These are phyloP conservation scores for Thyatira batis DNA, from an alignment of 2,888 invertebrate species.

Conservation along the genomic window DNA sequence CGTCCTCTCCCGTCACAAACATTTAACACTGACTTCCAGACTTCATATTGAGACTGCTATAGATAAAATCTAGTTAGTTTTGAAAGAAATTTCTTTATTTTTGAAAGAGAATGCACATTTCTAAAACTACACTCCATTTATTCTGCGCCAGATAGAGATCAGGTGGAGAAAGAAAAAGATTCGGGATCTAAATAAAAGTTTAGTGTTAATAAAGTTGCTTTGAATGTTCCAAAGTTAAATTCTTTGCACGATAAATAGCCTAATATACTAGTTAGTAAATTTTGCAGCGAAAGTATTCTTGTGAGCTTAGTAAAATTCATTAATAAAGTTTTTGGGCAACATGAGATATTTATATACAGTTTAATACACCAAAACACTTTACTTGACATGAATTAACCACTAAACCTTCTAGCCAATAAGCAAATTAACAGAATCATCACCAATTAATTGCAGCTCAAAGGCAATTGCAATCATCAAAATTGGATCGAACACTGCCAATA, in stretches of 20 bases:
- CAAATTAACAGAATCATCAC: neutral
- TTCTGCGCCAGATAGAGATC: neutral
- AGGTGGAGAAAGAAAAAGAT: neutral
- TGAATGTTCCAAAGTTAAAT: neutral
- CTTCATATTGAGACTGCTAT: constrained; percentile 52
- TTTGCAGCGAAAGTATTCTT: no score
- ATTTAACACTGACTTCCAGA: constrained; percentile 64
- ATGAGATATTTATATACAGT: no score
- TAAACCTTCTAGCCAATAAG: neutral
- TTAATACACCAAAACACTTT: no score
- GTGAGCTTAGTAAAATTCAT: no score
- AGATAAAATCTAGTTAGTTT: constrained; percentile 52
- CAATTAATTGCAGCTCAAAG: neutral
- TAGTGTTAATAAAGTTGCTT: neutral
- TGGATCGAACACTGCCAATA: neutral
- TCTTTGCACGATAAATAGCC: neutral
- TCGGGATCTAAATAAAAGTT: neutral
- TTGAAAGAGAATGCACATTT: constrained; percentile 24
- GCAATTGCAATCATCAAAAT: neutral
- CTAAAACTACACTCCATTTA: constrained; percentile 12
- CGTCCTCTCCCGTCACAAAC: constrained; percentile 50
- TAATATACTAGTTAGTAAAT: neutral
- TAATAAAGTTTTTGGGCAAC: no score
- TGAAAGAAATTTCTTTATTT: constrained; percentile 22
- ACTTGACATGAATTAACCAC: neutral